phyloP scores from a whole-genome alignment of 2,113 vertebrate species.

The Neolamprologus tretocephalus region DNA sequence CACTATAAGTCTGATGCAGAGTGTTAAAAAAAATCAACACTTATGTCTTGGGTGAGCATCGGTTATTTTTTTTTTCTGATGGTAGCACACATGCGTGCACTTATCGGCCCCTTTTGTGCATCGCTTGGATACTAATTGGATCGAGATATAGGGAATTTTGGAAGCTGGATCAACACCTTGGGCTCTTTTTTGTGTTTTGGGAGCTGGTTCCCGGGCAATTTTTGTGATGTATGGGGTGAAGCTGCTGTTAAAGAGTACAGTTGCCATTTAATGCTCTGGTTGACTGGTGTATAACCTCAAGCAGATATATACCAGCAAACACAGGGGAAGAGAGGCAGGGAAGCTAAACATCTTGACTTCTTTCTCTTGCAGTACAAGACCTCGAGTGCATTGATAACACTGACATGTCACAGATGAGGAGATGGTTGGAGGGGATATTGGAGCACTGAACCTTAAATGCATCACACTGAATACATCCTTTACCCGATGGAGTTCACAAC shows the following conservation, averaged over 20 bases:
- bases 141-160: background rate
- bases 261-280: background rate
- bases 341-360: background rate
- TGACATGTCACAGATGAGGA: background rate
- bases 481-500: background rate
- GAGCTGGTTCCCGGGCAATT: background rate
- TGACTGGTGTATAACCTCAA: background rate
- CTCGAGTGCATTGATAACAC: slow-evolving; percentile 4
- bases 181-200: background rate
- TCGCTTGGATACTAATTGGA: background rate
- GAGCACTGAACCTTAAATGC: slow-evolving; percentile 13
- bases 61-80: background rate
- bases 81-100: background rate
- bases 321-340: background rate
- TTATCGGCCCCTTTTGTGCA: background rate
- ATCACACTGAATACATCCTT: slow-evolving; percentile 28
- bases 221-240: background rate
- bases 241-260: background rate
- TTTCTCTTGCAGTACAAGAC: background rate
- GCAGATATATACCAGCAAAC: background rate
- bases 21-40: slow-evolving; percentile 24
- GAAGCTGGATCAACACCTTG: background rate
- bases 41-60: slow-evolving; percentile 24
- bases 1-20: background rate
- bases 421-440: background rate